Conservation (phyloP, 2,797 vertebrate species). For the Diceros bicornis region DNA sequence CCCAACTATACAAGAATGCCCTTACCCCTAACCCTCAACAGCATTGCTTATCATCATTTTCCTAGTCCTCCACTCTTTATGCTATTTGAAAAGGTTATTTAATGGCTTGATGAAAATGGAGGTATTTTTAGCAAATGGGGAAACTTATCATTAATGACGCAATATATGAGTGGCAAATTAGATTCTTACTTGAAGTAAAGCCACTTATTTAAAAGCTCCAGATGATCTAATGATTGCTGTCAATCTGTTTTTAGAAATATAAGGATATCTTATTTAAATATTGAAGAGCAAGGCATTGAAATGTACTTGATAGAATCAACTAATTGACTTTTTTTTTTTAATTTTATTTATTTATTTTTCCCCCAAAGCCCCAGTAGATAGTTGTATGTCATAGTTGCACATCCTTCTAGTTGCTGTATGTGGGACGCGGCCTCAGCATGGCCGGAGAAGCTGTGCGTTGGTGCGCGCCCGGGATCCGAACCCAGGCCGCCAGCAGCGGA, state of each 20-base stretch:
- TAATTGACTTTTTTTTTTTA: slow-evolving; percentile 48
- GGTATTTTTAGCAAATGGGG: slow-evolving; percentile 55
- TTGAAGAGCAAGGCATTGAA: not conserved
- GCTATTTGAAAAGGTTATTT: slow-evolving; percentile 55
- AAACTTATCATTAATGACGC: slow-evolving; percentile 54
- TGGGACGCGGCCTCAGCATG: no score
- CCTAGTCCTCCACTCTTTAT: not conserved
- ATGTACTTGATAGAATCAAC: not conserved
- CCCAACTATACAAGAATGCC: not conserved
- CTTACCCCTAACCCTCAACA: not conserved
- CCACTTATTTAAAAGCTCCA: slow-evolving; percentile 12
- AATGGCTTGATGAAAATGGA: slow-evolving; percentile 64
- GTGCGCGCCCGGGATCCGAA: no score
- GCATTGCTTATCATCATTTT: not conserved
- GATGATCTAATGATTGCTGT: not conserved
- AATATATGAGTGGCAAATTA: not conserved
- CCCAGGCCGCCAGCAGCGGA: no score
- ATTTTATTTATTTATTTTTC: no score
- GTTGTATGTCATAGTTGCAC: no score
- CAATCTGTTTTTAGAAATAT: slow-evolving; percentile 36
- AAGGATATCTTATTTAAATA: slow-evolving; percentile 52
- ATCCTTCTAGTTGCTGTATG: no score
- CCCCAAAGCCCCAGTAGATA: no score
- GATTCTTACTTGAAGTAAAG: slow-evolving; percentile 63
- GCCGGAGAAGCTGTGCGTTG: no score